Conservation (phyloP, 1,140 invertebrate genomes). For the Drosophila guanche region DNA sequence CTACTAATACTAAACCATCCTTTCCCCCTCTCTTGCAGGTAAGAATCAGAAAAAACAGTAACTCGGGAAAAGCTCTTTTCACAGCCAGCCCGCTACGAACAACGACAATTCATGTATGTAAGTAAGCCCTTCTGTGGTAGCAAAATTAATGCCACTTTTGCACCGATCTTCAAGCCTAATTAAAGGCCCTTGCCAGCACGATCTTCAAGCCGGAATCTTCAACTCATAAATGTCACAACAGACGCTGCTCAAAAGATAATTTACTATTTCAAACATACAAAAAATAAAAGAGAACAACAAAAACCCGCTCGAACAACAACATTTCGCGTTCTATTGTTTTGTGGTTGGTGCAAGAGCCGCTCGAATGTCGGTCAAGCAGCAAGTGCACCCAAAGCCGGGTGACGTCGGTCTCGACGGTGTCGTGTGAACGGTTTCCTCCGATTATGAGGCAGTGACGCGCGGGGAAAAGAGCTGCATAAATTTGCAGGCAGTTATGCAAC, state of each 20-base stretch:
- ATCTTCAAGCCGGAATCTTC: constrained; percentile 2
- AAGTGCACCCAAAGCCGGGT: constrained; percentile 28
- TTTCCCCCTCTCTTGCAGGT: constrained; percentile 1
- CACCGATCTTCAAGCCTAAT: too few species aligned
- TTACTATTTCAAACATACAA: constrained; percentile 24
- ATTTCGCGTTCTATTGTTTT: constrained; percentile 14
- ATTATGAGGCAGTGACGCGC: constrained; percentile 14
- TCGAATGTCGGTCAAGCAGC: constrained; percentile 56
- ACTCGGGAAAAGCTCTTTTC: too few species aligned
- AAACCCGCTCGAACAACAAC: constrained; percentile 32
- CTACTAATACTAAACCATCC: not conserved
- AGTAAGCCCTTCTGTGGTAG: not conserved
- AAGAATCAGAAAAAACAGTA: not conserved
- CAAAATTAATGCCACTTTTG: not conserved
- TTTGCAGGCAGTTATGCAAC: constrained; percentile 42
- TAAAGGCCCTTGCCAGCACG: constrained; percentile 1
- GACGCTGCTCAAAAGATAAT: constrained; percentile 19
- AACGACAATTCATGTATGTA: not conserved
- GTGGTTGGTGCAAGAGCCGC: constrained; percentile 5
- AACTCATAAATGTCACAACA: constrained; percentile 46
- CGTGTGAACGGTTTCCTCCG: constrained; percentile 44
- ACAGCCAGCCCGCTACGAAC: too few species aligned
- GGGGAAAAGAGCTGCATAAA: constrained; percentile 18
- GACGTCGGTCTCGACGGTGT: constrained; percentile 5
- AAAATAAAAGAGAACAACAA: constrained; percentile 14